Base-by-base conservation (phyloP, 1,140 invertebrate genomes). In the Drosophila grimshawi region DNA sequence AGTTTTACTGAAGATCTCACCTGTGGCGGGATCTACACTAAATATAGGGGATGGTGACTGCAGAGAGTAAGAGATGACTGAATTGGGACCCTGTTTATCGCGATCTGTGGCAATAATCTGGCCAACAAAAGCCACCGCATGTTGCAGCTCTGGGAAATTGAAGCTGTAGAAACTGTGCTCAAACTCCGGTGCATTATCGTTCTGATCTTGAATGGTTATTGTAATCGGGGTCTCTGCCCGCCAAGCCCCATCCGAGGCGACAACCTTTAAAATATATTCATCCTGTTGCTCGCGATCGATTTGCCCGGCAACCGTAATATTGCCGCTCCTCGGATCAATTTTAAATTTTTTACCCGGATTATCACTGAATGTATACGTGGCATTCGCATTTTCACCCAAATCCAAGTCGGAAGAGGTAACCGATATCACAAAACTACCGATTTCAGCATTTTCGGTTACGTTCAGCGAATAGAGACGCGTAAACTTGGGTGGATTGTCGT, bases 401-500 rank as follows among this genome's bases (percentile, higher is more conserved):
- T 99, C 98, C 74, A 95, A 93, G 93, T 99, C 98, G 7, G 96
- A 97, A 90, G 97, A 98, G 3, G 97, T 98, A 0, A 99, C 96
- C 90, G 95, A 95, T 56, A 99, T 97, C 0, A 99, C 97, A 92
- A 98, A 98, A 2, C 97, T 96, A 3, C 97, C 98, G 46, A 98
- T 95, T 74, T 97, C 96, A 0, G 97, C 95, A 93, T 99, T 99
- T 94, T 99, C 98, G 0, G 98, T 98, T 0, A 99, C 97, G 90
- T 98, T 98, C 0, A 98, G 97, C 83, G 96, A 98, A 92, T 98
- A 99, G 0, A 98, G 93, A 52, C 97, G 93, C 0, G 97, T 98
- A 91, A 99, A 99, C 69, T 96, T 94, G 0, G 98, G 98, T 6
- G 97, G 97, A 92, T 98, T 98, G 92, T 99, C 98, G 93, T 99